Base-by-base conservation (phyloP, 2,797 vertebrate species). In the Catharus ustulatus region DNA sequence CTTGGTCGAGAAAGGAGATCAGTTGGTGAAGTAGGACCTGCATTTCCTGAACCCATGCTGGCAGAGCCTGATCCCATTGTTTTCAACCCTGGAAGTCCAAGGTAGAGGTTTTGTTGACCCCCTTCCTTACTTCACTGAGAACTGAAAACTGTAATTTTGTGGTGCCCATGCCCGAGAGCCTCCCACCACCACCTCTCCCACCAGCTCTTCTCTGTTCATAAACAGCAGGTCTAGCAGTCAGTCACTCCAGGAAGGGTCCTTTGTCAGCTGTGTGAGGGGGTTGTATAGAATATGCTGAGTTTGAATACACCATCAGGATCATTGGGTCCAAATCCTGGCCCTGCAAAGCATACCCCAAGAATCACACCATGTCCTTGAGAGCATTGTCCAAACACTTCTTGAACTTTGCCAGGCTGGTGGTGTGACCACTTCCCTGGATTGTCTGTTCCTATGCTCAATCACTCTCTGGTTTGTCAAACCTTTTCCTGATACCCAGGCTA, bases 91-190 rank as follows among this genome's bases (percentile, higher is more conserved):
- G 26, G 14, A 75, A 62, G 11, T 49, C 34, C 27, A 43, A 29
- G 12, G 22, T 0, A 38, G 19, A 49, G 22, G 8, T 75, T 69
- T 62, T 38, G 9, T n/a, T 76, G 36, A n/a, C 7, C 4, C 11
- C 4, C 15, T 75, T 68, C 10, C 62, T 61, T 48, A 42, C 30
- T 29, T 49, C 19, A 49, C 29, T 0, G 0, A 43, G 42, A 52
- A 13, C 2, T 32, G n/a, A 52, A 59, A 67, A 19, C 48, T 43
- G 19, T 46, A 4, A 36, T 67, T 74, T 59, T 62, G 32, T 49
- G 13, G 23, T 76, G 27, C 5, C 29, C 17, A 3, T 38, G 19
- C 32, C 36, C 1, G 3, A 32, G 54, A 38, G 27, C 13, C 11
- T 43, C 15, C 3, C 11, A 32, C 15, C 22, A 46, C 22, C 13